A percentile compares a stretch with the other conserved stretches of the same genome.
phyloP scores from a whole-genome alignment of 2,888 invertebrate genomes.

The Timandra comae region DNA sequence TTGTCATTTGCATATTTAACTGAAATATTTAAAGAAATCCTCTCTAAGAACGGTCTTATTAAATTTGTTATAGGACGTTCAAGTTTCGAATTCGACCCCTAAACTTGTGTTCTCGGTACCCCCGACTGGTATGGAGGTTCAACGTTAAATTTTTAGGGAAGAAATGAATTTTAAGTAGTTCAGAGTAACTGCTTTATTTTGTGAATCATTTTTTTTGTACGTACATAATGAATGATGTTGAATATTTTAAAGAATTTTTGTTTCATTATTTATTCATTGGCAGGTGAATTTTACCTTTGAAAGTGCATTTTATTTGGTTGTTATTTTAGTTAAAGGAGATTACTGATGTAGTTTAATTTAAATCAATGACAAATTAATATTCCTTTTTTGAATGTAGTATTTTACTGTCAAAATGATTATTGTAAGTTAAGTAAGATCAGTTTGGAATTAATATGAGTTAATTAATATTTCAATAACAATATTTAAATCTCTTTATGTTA shows the following conservation, averaged over 20 bases:
- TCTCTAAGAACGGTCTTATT: conserved; percentile 51
- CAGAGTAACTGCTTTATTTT: conserved; percentile 33
- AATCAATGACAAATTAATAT: no score
- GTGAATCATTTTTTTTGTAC: conserved; percentile 29
- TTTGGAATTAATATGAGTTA: no score
- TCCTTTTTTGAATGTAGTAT: no score
- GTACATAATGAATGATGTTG: conserved; percentile 14
- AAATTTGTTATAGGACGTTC: conserved; percentile 55
- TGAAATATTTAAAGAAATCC: conserved; percentile 58
- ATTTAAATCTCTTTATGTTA: no score
- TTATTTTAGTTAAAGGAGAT: no score
- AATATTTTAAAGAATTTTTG: conserved; percentile 12
- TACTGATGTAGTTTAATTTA: no score
- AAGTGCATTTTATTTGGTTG: no score
- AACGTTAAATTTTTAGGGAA: conserved; percentile 34
- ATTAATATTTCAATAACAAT: no score
- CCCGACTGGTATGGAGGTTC: conserved; percentile 35
- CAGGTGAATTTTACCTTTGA: neutral
- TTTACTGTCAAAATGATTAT: no score
- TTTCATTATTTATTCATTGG: conserved; percentile 10
- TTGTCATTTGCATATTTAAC: conserved; percentile 59
- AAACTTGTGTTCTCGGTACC: conserved; percentile 45
- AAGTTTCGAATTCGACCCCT: conserved; percentile 30
- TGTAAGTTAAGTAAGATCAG: no score
- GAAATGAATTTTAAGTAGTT: conserved; percentile 49